Evolutionary conservation across 2,113 vertebrate species (phyloP), one percentile per base, ranked within the genome.

Genomic region (Acrocephalus arundinaceus): DNA sequence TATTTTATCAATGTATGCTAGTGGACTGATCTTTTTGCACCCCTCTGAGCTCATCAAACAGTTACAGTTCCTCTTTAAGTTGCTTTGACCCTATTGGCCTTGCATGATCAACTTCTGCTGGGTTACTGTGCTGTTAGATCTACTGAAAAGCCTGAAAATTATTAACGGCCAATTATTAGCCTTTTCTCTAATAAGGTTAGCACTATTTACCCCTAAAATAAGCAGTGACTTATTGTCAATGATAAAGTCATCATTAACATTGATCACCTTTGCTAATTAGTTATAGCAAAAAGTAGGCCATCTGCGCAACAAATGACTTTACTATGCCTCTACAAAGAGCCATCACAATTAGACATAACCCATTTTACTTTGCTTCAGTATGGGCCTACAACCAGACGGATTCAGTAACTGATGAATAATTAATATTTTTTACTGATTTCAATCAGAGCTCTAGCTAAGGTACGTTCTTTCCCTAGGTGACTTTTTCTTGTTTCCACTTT

Each of bases 201-300:
- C 24, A 82, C 35, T 96, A 96, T 96, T 97, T 96, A 95, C 33
- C 35, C 27, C 51, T 95, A 88, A 93, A 97, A 74, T n/a, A 58
- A 89, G 46, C 75, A 76, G 21, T 63, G 76, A 95, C 33, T 82
- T 96, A 89, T 90, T 95, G 86, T 85, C 96, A 96, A 96, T 88
- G 15, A 95, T 95, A 94, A 96, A 97, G 80, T 85, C 76, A 95
- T 65, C 54, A 94, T 96, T 96, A 94, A 91, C 65, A 95, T 46
- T 93, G 90, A 97, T 91, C 90, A 93, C 25, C 46, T 95, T 91
- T 93, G 30, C 49, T 96, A 97, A 97, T 97, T 96, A 97, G 48
- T 59, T 65, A 65, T 80, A 54, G 49, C 61, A 87, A 72, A 91
- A 97, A 90, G 59, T 66, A 92, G 85, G 65, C n/a, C 92, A 93